Evolutionary conservation across 2,888 invertebrate species (phyloP), one percentile per base, ranked within the genome.

Genomic region (Agrenia bidenticulata): DNA sequence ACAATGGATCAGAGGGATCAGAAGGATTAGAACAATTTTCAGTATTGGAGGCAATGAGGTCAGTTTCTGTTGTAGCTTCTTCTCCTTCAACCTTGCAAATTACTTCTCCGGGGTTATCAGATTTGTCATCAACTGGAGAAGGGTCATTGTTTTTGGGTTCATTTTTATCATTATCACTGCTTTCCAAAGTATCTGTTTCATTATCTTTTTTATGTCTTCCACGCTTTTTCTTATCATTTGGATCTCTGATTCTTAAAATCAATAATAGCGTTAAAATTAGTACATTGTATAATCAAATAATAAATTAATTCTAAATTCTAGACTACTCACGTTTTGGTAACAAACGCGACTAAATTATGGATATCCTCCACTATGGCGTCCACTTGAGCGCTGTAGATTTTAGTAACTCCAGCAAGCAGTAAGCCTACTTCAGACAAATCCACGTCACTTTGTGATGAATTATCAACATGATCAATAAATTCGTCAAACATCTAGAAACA

Each of bases 351-450:
- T 11, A 69, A 49, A 11, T 59, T 61, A 9, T 59, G 24, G 1
- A 67, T 41, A 2, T 66, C 58, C 2, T 69, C 63, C 2, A 67
- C 49, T 5, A 66, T n/a, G 11, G 53, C 45, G 26, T 57, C 65
- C 17, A 72, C 67, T 66, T 72, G 72, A 13, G 60, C 17, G 11
- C 42, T 32, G 37, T 61, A 67, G 19, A 72, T 64, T 37, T 72
- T 61, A 2, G 69, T 63, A 17, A 61, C 65, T 21, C 69, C 63
- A 1, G 56, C 42, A 17, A 72, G 41, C 1, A 72, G 55, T n/a
- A 72, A 61, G 1, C 67, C 65, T 5, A 69, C 49, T 57, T 72
- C 72, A 1, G 69, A 60, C 11, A 72, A 45, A 64, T 72, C 67
- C 2, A 67, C 54, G 0, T 51, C 64, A 11, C 27, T 56, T 15